These are phyloP conservation scores for Craterocephalus amniculus DNA, from an alignment of 2,797 vertebrate species.

Conservation along the genomic window DNA sequence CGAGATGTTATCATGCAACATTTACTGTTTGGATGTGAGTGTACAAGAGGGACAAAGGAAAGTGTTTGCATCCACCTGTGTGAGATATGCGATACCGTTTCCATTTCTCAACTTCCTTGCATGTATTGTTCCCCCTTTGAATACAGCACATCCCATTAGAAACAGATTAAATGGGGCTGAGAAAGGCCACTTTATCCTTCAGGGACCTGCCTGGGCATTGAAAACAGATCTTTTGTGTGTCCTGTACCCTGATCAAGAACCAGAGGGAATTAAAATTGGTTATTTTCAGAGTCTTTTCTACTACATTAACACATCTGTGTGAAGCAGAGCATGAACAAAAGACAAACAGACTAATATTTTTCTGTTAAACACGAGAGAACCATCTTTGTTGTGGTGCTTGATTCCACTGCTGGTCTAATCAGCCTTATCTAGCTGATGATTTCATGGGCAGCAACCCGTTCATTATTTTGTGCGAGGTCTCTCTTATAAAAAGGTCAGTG, in stretches of 20 bases:
- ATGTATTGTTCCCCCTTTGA: conserved; percentile 57
- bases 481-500: conserved; percentile 70
- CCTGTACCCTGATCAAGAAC: conserved; percentile 45
- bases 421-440: conserved; percentile 54
- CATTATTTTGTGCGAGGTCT: conserved; percentile 67
- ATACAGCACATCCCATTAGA: conserved; percentile 54
- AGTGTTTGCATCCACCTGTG: conserved; percentile 42
- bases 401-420: conserved; percentile 54
- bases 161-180: conserved; percentile 50
- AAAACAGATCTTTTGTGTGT: conserved; percentile 49
- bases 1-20: conserved; percentile 12
- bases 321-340: neutral
- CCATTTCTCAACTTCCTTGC: conserved; percentile 29
- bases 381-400: conserved; percentile 19
- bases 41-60: conserved; percentile 5
- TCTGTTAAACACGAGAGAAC: neutral
- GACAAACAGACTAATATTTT: neutral
- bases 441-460: conserved; percentile 38
- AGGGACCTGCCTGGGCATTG: conserved; percentile 35
- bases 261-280: conserved; percentile 34
- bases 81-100: conserved; percentile 33
- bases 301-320: conserved; percentile 10
- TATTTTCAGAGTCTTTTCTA: neutral
- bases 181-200: conserved; percentile 59
- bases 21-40: conserved; percentile 4